Base-by-base conservation (phyloP, 30 jellyfish, hydroid and myxozoan species). In the Calvadosia cruxmelitensis region DNA sequence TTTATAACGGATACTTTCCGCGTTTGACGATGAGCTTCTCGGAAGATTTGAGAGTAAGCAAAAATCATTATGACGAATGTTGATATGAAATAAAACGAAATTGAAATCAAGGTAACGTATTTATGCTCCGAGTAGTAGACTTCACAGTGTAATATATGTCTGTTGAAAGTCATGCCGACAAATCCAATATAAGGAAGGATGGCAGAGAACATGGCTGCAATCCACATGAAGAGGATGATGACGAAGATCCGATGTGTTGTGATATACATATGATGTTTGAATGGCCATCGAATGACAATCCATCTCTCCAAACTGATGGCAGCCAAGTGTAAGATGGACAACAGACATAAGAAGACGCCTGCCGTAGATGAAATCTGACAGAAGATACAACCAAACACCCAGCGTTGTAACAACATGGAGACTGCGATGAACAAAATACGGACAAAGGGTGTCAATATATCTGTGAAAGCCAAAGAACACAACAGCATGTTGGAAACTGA, bases 331-430 rank as follows among this genome's bases (percentile, higher is more conserved):
- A 78, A 36, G 2, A 85, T 85, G 51, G 95, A 85, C 1, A 86
- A 73, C 23, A 93, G 72, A 52, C 95, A 78, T 0, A 85, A 79
- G 34, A 85, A 78, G 0, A 78, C 91, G 33, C 93, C 95, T 0
- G 78, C 53, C 50, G 69, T 79, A 15, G 95, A 85, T 12, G 95
- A 85, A 16, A 85, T 15, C 34, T 78, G 67, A 74, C 95, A 85
- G 93, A 93, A 85, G 16, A 70, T 33, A 75, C 95, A 85, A 67
- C 95, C 95, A 73, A 85, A 79, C 5, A 78, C 52, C 95, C 95
- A 85, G 30, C 68, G 68, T 36, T 30, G 64, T 53, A 75, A 74
- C 24, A 85, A 33, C 90, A 70, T 72, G 61, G 93, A 51, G 23
- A 85, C 52, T 35, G 91, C 93, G 33, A 74, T 68, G 49, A 63